Percentiles rank a stretch among this genome's conserved stretches.
These are phyloP conservation scores for Liasis olivaceus DNA, from an alignment of 2,797 vertebrate genomes.

Conservation along the genomic window DNA sequence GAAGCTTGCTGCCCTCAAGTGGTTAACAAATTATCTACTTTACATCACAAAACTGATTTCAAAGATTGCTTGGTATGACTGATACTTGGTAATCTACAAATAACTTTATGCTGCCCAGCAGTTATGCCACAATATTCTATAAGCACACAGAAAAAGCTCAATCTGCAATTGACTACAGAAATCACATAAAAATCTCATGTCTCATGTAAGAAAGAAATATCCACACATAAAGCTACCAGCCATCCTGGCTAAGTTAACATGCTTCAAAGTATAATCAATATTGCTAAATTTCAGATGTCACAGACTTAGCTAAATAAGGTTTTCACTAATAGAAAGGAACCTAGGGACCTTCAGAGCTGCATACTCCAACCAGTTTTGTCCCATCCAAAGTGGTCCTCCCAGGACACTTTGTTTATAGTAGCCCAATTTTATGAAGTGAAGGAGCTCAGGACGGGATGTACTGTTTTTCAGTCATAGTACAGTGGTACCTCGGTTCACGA, in stretches of 20 bases:
- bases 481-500: no score
- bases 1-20: conserved; percentile 55
- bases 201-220: background rate
- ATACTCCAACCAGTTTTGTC: background rate
- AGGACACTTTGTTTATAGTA: background rate
- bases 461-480: background rate
- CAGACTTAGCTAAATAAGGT: background rate
- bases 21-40: conserved; percentile 34
- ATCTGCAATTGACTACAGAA: background rate
- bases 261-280: background rate
- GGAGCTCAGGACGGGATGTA: background rate
- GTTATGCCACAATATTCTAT: background rate
- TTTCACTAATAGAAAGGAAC: background rate
- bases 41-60: background rate
- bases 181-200: background rate
- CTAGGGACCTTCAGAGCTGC: background rate
- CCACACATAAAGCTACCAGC: background rate
- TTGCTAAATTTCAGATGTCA: background rate
- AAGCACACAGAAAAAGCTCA: background rate
- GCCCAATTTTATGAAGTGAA: background rate
- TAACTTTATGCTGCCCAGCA: background rate
- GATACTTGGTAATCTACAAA: background rate
- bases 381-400: background rate
- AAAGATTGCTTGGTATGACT: background rate
- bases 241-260: background rate